Evolutionary conservation across 2,797 vertebrate species (phyloP), one percentile per base, ranked within the genome.

Genomic region (Odontamblyopus lacepedii): DNA sequence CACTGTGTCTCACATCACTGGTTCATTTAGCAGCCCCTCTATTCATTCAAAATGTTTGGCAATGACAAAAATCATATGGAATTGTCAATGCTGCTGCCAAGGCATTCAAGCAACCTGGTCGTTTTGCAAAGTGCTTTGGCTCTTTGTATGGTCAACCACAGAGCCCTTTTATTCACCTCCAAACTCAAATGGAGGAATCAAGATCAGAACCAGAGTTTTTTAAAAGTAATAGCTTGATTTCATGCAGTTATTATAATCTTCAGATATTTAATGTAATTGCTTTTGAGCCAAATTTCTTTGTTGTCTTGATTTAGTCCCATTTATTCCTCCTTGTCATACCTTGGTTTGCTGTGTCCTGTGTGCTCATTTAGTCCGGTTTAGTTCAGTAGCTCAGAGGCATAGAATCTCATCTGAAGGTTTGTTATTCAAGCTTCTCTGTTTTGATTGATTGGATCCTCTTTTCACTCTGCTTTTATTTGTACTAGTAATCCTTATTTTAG

Each of bases 11-110:
- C 68, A 57, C 48, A 53, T 51, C 69, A 44, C 75, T 85, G 83
- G 84, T 51, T 84, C 73, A 78, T 76, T 85, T 75, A 76, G 61
- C 70, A 60, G 70, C 65, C 6, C 30, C 73, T 77, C 50, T 32
- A 57, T 53, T 77, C 66, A 70, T 75, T 83, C 78, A 77, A 74
- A 64, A 74, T 84, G 69, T 64, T 81, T 76, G 75, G 77, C 74
- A 69, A 71, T 83, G 77, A 78, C 72, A 68, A 77, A 82, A 85
- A 80, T 79, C 71, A 71, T 73, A 81, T 81, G 78, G 80, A 83
- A 73, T 87, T 83, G 75, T 82, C 75, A 75, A 60, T 63, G 70
- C 66, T 59, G 70, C 69, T 84, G 70, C 72, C 77, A 85, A 86
- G 78, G 77, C 27, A 63, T 71, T 74, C n/a, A 32, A n/a, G 65